Conservation (phyloP, 2,888 invertebrate species). For the Yponomeuta cagnagella region DNA sequence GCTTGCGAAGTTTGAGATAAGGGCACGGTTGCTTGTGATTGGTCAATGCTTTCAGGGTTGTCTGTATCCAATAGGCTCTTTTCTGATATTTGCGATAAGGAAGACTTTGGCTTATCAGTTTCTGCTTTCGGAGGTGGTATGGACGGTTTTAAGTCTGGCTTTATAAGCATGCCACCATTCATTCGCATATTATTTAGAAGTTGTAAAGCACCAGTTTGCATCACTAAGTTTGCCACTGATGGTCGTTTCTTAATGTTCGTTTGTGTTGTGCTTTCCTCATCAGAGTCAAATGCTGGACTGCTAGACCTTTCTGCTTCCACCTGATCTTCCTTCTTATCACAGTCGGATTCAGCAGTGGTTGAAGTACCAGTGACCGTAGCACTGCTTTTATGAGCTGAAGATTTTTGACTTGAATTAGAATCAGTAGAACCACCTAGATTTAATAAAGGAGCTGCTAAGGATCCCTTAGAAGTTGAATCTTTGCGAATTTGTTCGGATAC, state of each 20-base stretch:
- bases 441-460: constrained; percentile 56
- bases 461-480: constrained; percentile 56
- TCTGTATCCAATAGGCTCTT: constrained; percentile 79
- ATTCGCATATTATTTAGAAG: constrained; percentile 72
- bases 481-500: constrained; percentile 55
- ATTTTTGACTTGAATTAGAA: constrained; percentile 78
- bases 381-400: constrained; percentile 75
- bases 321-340: constrained; percentile 65
- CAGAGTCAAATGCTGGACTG: constrained; percentile 95
- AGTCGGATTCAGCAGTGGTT: constrained; percentile 69
- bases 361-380: constrained; percentile 75
- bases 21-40: constrained; percentile 47
- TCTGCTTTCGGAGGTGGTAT: constrained; percentile 34
- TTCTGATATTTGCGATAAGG: constrained; percentile 79
- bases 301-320: constrained; percentile 87
- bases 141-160: constrained; percentile 46
- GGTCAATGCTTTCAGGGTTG: constrained; percentile 57
- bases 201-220: constrained; percentile 77
- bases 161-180: constrained; percentile 72
- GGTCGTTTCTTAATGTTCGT: constrained; percentile 77
- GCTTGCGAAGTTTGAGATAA: constrained; percentile 34
- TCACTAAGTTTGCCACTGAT: constrained; percentile 81
- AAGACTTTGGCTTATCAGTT: constrained; percentile 53
- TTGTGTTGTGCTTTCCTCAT: constrained; percentile 88
- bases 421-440: constrained; percentile 70